phyloP scores from a whole-genome alignment of 64 coral and sea anemone species.

The Stichodactyla helianthus region DNA sequence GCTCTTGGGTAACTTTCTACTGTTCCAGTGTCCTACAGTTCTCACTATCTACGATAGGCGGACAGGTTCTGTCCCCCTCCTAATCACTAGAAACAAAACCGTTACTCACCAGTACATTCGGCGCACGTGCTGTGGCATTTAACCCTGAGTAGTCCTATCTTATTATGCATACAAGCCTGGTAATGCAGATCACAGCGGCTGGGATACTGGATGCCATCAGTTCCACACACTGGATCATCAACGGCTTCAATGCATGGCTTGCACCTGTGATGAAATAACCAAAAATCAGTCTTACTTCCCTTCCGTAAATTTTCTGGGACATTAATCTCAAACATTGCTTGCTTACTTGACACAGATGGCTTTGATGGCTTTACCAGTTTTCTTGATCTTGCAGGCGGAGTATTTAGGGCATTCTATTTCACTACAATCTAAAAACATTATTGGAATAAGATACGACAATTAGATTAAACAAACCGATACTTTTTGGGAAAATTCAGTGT shows the following conservation, averaged over 20 bases:
- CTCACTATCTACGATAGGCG: too few species aligned
- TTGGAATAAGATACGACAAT: background rate
- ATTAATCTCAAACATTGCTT: background rate
- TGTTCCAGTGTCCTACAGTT: too few species aligned
- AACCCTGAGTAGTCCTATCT: constrained; percentile 4
- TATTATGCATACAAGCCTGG: constrained; percentile 30
- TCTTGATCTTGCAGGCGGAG: constrained; percentile 20
- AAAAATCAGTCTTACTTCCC: too few species aligned
- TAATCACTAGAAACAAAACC: background rate
- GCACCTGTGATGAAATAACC: background rate
- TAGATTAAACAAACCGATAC: too few species aligned
- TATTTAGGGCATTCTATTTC: constrained; percentile 19
- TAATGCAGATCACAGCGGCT: constrained; percentile 20
- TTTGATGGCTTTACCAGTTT: constrained; percentile 4
- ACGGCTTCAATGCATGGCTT: background rate
- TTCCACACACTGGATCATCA: constrained; percentile 1
- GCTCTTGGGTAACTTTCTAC: too few species aligned
- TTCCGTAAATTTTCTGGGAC: too few species aligned
- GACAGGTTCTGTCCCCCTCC: background rate
- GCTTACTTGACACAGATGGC: constrained; percentile 31
- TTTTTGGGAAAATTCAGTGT: too few species aligned
- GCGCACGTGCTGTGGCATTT: constrained; percentile 18
- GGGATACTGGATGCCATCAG: constrained; percentile 16
- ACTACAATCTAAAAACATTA: background rate
- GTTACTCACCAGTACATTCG: constrained; percentile 16